phyloP scores from a whole-genome alignment of 2,888 invertebrate genomes.

The Parnassius glacialis region DNA sequence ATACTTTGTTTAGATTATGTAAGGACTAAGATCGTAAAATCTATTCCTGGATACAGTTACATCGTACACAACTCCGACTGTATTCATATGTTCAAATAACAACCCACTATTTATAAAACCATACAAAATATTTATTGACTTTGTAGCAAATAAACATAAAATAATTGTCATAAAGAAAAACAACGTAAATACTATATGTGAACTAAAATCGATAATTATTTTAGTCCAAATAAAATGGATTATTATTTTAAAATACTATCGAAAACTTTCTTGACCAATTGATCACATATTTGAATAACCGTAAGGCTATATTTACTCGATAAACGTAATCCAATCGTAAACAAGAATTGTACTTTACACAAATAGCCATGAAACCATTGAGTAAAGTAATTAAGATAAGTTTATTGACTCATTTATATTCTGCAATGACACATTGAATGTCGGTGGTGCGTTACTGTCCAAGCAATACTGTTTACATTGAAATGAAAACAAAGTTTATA shows the following conservation, averaged over 20 bases:
- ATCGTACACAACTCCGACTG: constrained; percentile 15
- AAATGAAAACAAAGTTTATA: too few species aligned
- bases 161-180: too few species aligned
- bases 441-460: not conserved
- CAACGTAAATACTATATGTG: too few species aligned
- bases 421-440: constrained; percentile 5
- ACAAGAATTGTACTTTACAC: not conserved
- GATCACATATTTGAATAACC: too few species aligned
- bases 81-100: constrained; percentile 14
- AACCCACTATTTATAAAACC: constrained; percentile 17
- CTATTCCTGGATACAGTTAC: constrained; percentile 24
- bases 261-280: too few species aligned
- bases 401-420: constrained; percentile 8
- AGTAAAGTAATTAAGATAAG: constrained; percentile 19
- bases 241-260: too few species aligned
- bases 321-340: not conserved
- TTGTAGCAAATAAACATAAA: not conserved
- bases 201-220: too few species aligned
- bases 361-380: constrained; percentile 16
- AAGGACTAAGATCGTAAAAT: constrained; percentile 21
- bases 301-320: too few species aligned
- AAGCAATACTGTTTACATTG: not conserved
- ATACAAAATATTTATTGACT: constrained; percentile 6
- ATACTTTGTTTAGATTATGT: constrained; percentile 21
- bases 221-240: too few species aligned